Evolutionary conservation across 2,888 invertebrate genomes (phyloP).

Genomic region (Formica aserva): DNA sequence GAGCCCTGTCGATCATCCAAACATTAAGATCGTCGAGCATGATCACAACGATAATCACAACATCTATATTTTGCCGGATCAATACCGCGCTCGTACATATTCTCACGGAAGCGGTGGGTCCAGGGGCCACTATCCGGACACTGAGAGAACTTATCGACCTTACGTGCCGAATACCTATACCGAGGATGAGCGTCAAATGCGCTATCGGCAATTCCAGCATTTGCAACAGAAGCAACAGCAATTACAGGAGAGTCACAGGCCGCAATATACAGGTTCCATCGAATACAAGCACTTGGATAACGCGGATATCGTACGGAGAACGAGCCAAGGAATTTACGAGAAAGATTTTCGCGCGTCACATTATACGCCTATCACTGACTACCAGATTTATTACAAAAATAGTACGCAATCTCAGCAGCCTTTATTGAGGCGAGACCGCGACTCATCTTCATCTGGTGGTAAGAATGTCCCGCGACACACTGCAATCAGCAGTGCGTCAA

Average conservation of each 20-base stretch:
- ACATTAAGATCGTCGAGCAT: slow-evolving; percentile 78
- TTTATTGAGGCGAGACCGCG: slow-evolving; percentile 69
- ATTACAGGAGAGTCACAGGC: slow-evolving; percentile 59
- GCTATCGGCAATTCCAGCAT: slow-evolving; percentile 78
- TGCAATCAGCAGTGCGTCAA: slow-evolving; percentile 33
- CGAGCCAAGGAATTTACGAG: slow-evolving; percentile 73
- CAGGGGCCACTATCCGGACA: slow-evolving; percentile 75
- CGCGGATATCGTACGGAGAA: slow-evolving; percentile 71
- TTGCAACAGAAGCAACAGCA: slow-evolving; percentile 72
- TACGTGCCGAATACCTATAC: slow-evolving; percentile 80
- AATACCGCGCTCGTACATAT: slow-evolving; percentile 82
- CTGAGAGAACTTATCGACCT: slow-evolving; percentile 79
- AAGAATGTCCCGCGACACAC: slow-evolving; percentile 60
- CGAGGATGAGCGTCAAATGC: slow-evolving; percentile 81
- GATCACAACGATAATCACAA: slow-evolving; percentile 84
- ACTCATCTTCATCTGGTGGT: slow-evolving; percentile 46
- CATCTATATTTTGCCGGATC: slow-evolving; percentile 82
- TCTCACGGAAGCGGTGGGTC: slow-evolving; percentile 82
- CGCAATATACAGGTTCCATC: slow-evolving; percentile 66
- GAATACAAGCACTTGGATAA: slow-evolving; percentile 76
- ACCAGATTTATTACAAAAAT: slow-evolving; percentile 71
- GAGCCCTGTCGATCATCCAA: slow-evolving; percentile 75
- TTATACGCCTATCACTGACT: slow-evolving; percentile 73
- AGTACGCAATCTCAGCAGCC: slow-evolving; percentile 54
- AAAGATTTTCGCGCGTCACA: slow-evolving; percentile 73